phyloP scores from a whole-genome alignment of 2,888 invertebrate genomes.

The Eulithis prunata region DNA sequence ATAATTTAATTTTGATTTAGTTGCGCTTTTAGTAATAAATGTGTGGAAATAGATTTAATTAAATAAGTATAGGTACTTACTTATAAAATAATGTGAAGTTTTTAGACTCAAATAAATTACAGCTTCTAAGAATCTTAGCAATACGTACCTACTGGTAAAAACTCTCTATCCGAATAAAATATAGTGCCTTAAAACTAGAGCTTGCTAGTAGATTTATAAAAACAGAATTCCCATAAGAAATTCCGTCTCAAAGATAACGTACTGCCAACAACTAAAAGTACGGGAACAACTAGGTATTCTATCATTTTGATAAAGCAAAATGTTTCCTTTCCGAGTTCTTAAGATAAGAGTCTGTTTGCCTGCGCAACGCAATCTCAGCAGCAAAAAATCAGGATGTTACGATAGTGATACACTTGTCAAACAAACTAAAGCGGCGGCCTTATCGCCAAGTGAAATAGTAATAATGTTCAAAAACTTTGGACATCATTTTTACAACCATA shows the following conservation, averaged over 20 bases:
- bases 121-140: no score
- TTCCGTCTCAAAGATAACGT: constrained; percentile 33
- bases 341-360: constrained; percentile 74
- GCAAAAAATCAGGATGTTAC: constrained; percentile 75
- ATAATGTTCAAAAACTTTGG: no score
- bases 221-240: constrained; percentile 37
- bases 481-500: no score
- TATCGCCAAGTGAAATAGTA: no score
- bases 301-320: constrained; percentile 68
- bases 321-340: constrained; percentile 58
- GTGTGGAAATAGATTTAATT: constrained; percentile 13
- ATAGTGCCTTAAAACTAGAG: no score
- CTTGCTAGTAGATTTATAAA: constrained; percentile 3
- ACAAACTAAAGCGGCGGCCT: constrained; percentile 29
- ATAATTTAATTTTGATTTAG: constrained; percentile 15
- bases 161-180: no score
- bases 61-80: not conserved
- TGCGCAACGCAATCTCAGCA: constrained; percentile 65
- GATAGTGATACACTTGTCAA: constrained; percentile 62
- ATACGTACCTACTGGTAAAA: no score
- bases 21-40: constrained; percentile 23
- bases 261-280: constrained; percentile 36
- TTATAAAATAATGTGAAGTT: not conserved
- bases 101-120: not conserved
- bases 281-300: constrained; percentile 51